These are phyloP conservation scores for Sinocyclocheilus anophthalmus DNA, from an alignment of 2,113 vertebrate genomes.

Conservation along the genomic window DNA sequence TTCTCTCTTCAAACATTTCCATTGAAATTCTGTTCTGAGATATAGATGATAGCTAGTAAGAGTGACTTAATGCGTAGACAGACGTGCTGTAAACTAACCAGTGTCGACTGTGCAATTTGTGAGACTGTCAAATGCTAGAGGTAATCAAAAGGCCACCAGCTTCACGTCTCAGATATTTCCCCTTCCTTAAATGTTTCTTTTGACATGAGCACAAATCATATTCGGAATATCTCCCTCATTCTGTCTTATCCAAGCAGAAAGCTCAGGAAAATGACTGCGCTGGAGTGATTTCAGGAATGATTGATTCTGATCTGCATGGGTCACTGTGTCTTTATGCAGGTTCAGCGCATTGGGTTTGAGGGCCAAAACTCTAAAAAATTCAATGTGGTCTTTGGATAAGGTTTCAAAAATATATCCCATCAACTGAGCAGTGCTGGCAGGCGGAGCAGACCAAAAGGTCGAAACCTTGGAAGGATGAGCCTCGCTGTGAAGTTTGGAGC, in stretches of 20 bases:
- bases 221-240: slow-evolving; percentile 10
- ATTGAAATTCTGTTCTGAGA: background rate
- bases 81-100: background rate
- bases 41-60: background rate
- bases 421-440: slow-evolving; percentile 47
- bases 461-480: slow-evolving; percentile 46
- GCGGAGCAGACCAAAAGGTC: slow-evolving; percentile 37
- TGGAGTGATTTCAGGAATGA: slow-evolving; percentile 39
- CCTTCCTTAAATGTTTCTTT: background rate
- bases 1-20: background rate
- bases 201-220: slow-evolving; percentile 25
- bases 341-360: slow-evolving; percentile 11
- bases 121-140: slow-evolving; percentile 10
- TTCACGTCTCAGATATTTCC: background rate
- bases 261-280: slow-evolving; percentile 15
- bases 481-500: slow-evolving; percentile 45
- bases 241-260: slow-evolving; percentile 13
- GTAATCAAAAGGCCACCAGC: slow-evolving; percentile 13
- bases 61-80: background rate
- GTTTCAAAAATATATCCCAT: slow-evolving; percentile 52
- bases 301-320: slow-evolving; percentile 51
- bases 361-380: slow-evolving; percentile 54
- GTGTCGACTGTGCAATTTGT: slow-evolving; percentile 20
- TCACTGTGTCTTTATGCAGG: slow-evolving; percentile 44
- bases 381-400: slow-evolving; percentile 52